Evolutionary conservation across 2,888 invertebrate species (phyloP), one percentile per base, ranked within the genome.

Genomic region (Megamerina dolium): DNA sequence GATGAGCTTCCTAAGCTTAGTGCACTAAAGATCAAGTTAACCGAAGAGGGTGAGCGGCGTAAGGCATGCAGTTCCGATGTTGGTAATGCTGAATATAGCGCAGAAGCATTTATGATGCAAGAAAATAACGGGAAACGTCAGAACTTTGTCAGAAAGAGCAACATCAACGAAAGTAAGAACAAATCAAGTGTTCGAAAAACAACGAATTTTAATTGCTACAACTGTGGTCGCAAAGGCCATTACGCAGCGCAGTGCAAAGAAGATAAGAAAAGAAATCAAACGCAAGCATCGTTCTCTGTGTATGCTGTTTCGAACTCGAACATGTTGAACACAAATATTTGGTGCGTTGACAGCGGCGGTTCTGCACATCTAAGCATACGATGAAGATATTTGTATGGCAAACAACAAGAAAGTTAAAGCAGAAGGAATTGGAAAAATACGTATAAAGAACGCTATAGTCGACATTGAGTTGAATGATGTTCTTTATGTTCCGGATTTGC

Each of bases 1-100:
- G 51, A 49, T 29, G 41, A 43, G n/a, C 36, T 50, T 1, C 48
- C 52, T n/a, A 30, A 17, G 2, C n/a, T n/a, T n/a, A n/a, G n/a
- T n/a, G n/a, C n/a, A n/a, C n/a, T n/a, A n/a, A n/a, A n/a, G n/a
- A n/a, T n/a, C n/a, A n/a, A n/a, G n/a, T n/a, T n/a, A n/a, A n/a
- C n/a, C n/a, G n/a, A n/a, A n/a, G n/a, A n/a, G 19, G 40, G 31
- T 13, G 36, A 35, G 18, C 14, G 45, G 20, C 13, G 40, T 12
- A 45, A 43, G 34, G 13, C 17, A 10, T 4, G 13, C 5, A 30
- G 14, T 5, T 30, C 30, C 14, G 30, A 8, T 18, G 14, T n/a
- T n/a, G n/a, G n/a, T n/a, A 5, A 30, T 30, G 5, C 30, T 13
- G 30, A 30, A 30, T n/a, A 14, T 12, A 30, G 19, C 27, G 2